Percentiles rank a stretch among this genome's conserved stretches.
These are phyloP conservation scores for Heliconius charithonia DNA, from an alignment of 2,888 invertebrate species.

Conservation along the genomic window DNA sequence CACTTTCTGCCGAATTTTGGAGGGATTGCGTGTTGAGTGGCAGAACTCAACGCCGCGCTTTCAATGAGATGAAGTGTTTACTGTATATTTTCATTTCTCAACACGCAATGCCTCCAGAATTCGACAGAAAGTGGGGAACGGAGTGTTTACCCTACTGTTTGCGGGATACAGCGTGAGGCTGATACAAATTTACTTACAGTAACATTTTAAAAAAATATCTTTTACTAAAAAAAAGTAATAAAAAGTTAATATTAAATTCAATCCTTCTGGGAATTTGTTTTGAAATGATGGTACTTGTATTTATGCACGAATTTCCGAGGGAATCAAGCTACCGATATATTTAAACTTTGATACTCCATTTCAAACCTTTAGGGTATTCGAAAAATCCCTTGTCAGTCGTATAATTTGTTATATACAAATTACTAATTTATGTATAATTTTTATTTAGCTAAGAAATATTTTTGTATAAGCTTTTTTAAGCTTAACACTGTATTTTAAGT, in stretches of 20 bases:
- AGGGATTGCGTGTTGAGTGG: too few species aligned
- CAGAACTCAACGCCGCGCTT: too few species aligned
- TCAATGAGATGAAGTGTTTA: too few species aligned
- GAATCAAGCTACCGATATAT: neutral
- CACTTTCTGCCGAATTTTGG: too few species aligned
- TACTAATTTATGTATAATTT: neutral
- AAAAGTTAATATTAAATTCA: neutral
- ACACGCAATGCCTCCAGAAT: too few species aligned
- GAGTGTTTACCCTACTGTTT: too few species aligned
- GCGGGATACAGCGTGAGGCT: too few species aligned
- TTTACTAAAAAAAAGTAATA: neutral
- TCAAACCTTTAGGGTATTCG: neutral
- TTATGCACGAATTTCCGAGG: neutral
- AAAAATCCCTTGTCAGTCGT: neutral
- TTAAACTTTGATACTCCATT: neutral
- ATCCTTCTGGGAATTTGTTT: neutral
- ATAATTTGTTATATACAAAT: neutral
- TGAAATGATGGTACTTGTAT: neutral
- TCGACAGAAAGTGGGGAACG: too few species aligned
- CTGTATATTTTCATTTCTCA: too few species aligned
- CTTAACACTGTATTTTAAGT: too few species aligned
- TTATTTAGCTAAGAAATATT: neutral
- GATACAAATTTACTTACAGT: neutral
- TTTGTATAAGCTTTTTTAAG: too few species aligned
- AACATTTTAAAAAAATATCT: neutral